phyloP scores from a whole-genome alignment of 1,140 invertebrate species.

The Trichonephila inaurata region DNA sequence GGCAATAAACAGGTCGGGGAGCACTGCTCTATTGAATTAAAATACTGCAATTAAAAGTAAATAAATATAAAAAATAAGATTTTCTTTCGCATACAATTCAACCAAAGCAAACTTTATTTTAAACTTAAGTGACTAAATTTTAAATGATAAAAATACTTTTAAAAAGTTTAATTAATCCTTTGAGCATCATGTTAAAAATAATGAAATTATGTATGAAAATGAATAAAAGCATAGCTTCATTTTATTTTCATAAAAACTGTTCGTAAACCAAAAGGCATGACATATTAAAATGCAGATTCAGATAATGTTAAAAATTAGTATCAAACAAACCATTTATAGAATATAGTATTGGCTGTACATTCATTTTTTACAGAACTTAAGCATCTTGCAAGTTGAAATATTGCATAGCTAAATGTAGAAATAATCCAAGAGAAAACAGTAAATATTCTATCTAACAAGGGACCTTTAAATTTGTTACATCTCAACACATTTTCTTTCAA shows the following conservation, averaged over 20 bases:
- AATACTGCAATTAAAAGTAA: no score
- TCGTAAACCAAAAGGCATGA: background rate
- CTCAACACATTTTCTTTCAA: conserved; percentile 5
- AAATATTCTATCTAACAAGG: background rate
- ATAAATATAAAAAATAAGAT: no score
- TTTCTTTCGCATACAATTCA: no score
- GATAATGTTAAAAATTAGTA: conserved; percentile 17
- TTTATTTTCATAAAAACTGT: conserved; percentile 35
- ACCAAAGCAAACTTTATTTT: no score
- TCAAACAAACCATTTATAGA: conserved; percentile 28
- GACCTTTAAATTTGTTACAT: background rate
- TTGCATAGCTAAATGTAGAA: background rate
- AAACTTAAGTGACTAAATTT: no score
- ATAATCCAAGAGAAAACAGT: conserved; percentile 17
- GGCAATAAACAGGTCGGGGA: no score
- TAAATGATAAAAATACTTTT: no score
- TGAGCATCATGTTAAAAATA: no score
- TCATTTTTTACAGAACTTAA: conserved; percentile 10
- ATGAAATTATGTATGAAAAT: background rate
- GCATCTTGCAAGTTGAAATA: conserved; percentile 8
- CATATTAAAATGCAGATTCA: background rate
- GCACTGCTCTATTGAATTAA: no score
- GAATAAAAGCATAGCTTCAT: conserved; percentile 7
- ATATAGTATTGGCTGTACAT: conserved; percentile 26
- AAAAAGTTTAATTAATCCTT: no score